Percentiles rank a stretch among this genome's conserved stretches.
phyloP scores from a whole-genome alignment of 2,888 invertebrate species.

The Microctonus hyperodae region DNA sequence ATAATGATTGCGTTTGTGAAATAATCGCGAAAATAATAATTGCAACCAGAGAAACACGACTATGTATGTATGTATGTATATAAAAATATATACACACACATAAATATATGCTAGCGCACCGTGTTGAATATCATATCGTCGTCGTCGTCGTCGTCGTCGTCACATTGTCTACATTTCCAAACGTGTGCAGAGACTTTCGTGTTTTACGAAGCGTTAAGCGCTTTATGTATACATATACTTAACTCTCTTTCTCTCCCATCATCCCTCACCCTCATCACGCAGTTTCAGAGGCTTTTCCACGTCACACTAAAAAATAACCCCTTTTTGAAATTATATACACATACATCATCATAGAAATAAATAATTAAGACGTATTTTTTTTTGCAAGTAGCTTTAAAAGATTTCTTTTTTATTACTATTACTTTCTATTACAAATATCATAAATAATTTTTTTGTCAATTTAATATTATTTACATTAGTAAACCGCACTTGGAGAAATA shows the following conservation, averaged over 20 bases:
- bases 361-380: not conserved
- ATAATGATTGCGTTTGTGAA: slow-evolving; percentile 23
- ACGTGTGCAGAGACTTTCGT: slow-evolving; percentile 19
- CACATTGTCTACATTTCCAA: slow-evolving; percentile 22
- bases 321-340: not conserved
- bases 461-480: not conserved
- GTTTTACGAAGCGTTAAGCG: slow-evolving; percentile 28
- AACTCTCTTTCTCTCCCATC: slow-evolving; percentile 10
- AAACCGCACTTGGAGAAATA: too few species aligned
- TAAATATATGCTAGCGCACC: not conserved
- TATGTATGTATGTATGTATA: not conserved
- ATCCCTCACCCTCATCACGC: slow-evolving; percentile 19
- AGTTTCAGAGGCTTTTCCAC: slow-evolving; percentile 11
- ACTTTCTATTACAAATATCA: not conserved
- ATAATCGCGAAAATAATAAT: slow-evolving; percentile 29
- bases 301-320: not conserved
- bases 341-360: not conserved
- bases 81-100: too few species aligned
- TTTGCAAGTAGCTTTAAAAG: slow-evolving; percentile 2
- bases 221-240: slow-evolving; percentile 1
- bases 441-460: not conserved
- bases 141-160: not conserved
- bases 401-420: too few species aligned
- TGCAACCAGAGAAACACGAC: slow-evolving; percentile 8
- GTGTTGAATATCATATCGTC: slow-evolving; percentile 15